Conservation (phyloP, 2,888 invertebrate species). For the Lasioglossum figueresi region DNA sequence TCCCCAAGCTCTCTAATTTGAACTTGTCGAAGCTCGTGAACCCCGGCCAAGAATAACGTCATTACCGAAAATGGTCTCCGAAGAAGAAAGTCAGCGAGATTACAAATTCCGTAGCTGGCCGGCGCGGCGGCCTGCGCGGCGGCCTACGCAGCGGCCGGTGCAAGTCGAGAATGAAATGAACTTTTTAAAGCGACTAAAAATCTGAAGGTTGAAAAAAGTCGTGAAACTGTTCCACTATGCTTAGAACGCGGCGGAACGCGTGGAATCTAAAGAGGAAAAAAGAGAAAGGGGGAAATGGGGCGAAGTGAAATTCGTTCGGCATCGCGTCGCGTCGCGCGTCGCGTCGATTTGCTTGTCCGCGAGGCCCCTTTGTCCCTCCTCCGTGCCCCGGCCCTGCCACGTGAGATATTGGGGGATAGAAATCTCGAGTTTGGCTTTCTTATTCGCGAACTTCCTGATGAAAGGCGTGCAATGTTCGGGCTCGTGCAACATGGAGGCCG, state of each 20-base stretch:
- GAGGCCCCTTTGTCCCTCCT: background rate
- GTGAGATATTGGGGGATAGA: conserved; percentile 41
- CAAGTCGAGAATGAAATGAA: background rate
- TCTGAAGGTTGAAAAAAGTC: background rate
- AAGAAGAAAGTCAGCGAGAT: background rate
- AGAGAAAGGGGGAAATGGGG: background rate
- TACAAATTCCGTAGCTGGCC: background rate
- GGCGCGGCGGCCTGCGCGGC: too few species aligned
- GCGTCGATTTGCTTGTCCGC: background rate
- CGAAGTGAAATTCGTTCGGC: conserved; percentile 33
- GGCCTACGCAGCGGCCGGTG: too few species aligned
- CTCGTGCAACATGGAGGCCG: background rate
- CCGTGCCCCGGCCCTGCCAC: background rate
- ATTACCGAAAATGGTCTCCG: background rate
- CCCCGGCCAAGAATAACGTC: background rate
- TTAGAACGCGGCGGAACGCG: background rate
- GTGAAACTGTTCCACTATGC: background rate
- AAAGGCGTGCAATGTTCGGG: conserved; percentile 34
- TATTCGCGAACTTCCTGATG: conserved; percentile 46
- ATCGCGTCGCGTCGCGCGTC: too few species aligned
- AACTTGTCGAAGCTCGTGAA: background rate
- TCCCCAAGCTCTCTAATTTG: background rate
- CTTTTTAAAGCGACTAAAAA: conserved; percentile 15
- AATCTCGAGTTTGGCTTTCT: conserved; percentile 41
- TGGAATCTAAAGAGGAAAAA: background rate